Evolutionary conservation across 35 echinoderm and acorn worm genomes (phyloP).

Genomic region (Ptychodera flava): DNA sequence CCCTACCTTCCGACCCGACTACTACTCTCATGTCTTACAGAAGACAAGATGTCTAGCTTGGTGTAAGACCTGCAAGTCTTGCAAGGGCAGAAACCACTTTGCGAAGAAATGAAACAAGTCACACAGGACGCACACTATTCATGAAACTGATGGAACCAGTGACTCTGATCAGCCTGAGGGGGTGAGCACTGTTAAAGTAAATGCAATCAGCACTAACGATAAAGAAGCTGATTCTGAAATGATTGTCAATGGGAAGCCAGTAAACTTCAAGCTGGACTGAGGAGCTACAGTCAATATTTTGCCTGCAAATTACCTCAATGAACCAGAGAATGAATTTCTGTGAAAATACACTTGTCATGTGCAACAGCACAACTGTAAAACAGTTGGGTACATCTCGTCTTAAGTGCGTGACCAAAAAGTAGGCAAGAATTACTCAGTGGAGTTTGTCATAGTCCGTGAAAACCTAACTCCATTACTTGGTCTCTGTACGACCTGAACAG

Average conservation of each 20-base stretch:
- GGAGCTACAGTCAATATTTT: constrained; percentile 18
- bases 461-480: background rate
- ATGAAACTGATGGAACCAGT: too few species aligned
- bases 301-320: constrained; percentile 8
- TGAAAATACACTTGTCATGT: background rate
- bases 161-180: too few species aligned
- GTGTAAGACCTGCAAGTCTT: constrained; percentile 24
- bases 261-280: constrained; percentile 9
- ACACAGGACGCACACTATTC: too few species aligned
- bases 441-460: constrained; percentile 39
- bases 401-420: background rate
- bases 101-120: background rate
- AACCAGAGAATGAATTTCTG: background rate
- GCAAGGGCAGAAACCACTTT: constrained; percentile 31
- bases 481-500: constrained; percentile 19
- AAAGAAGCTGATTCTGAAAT: too few species aligned
- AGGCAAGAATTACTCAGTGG: constrained; percentile 36
- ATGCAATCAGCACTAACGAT: too few species aligned
- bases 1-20: too few species aligned
- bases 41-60: constrained; percentile 41
- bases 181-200: too few species aligned
- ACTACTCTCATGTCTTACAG: constrained; percentile 10
- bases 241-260: constrained; percentile 7
- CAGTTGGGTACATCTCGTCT: constrained; percentile 2
- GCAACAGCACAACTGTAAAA: background rate